A percentile compares a stretch with the other conserved stretches of the same genome.
These are phyloP conservation scores for Tupiocoris notatus DNA, from an alignment of 2,888 invertebrate species.

Conservation along the genomic window DNA sequence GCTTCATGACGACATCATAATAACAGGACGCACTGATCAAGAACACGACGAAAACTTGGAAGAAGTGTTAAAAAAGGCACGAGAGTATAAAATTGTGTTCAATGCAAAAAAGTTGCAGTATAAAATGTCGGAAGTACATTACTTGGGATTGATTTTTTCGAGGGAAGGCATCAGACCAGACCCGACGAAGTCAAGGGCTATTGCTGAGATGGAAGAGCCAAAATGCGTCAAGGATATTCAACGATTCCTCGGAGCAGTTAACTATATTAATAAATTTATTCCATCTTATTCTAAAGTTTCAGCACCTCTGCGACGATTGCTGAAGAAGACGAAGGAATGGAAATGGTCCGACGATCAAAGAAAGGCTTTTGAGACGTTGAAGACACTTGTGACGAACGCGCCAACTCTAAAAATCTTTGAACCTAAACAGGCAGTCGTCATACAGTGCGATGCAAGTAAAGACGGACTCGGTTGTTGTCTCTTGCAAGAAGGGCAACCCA, in stretches of 20 bases:
- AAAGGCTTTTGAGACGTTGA: conserved; percentile 28
- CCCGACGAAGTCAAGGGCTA: conserved; percentile 23
- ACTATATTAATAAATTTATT: too few species aligned
- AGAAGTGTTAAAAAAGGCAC: conserved; percentile 8
- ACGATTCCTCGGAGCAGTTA: too few species aligned
- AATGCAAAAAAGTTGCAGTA: too few species aligned
- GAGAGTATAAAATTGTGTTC: too few species aligned
- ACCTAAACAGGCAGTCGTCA: conserved; percentile 21
- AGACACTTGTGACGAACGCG: conserved; percentile 29
- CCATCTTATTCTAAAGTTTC: conserved; percentile 15
- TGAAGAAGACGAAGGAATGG: conserved; percentile 33
- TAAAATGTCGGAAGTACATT: conserved; percentile 16
- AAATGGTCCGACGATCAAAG: conserved; percentile 12
- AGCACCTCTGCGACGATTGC: conserved; percentile 36
- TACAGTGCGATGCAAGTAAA: conserved; percentile 42
- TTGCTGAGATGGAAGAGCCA: conserved; percentile 12
- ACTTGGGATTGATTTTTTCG: too few species aligned
- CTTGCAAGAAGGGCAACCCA: conserved; percentile 42
- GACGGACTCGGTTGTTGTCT: conserved; percentile 44
- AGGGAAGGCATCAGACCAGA: conserved; percentile 20
- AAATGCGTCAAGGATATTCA: conserved; percentile 12
- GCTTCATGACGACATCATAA: conserved; percentile 33
- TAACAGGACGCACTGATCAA: conserved; percentile 31
- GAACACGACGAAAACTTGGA: conserved; percentile 43
- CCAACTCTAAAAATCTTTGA: conserved; percentile 43